Evolutionary conservation across 2,797 vertebrate genomes (phyloP).

Genomic region (Notolepis coatsorum): DNA sequence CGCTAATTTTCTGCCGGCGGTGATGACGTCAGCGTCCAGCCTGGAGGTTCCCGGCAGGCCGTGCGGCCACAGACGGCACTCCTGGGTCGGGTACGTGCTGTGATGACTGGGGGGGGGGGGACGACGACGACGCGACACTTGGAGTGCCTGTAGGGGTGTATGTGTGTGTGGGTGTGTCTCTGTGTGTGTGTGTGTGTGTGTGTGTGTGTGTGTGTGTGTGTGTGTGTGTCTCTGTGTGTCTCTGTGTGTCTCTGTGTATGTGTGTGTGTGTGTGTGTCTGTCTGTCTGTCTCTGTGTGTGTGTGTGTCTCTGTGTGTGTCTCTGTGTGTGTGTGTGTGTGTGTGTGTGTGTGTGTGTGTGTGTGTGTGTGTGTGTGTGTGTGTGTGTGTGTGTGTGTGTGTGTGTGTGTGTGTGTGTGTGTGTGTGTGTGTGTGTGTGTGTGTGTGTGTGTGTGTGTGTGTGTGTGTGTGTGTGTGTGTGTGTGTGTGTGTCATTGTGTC

Average conservation of each 20-base stretch:
- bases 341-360: background rate
- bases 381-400: background rate
- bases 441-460: no score
- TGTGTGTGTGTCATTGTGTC: background rate
- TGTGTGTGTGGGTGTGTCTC: slow-evolving; percentile 1
- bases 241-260: slow-evolving; percentile 5
- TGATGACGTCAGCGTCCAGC: no score
- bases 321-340: background rate
- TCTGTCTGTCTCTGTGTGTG: background rate
- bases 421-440: background rate
- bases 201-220: background rate
- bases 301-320: background rate
- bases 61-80: no score
- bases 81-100: no score
- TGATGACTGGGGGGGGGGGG: no score
- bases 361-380: no score
- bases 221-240: slow-evolving; percentile 8
- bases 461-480: no score
- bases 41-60: no score
- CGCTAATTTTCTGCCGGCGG: no score
- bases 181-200: background rate
- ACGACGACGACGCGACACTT: no score
- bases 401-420: background rate
- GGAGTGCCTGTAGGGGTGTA: background rate
- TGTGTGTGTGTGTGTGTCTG: slow-evolving; percentile 11